Percentiles rank a stretch among this genome's conserved stretches.
These are phyloP conservation scores for Hippocampus mohnikei DNA, from an alignment of 2,113 vertebrate species.

Conservation along the genomic window DNA sequence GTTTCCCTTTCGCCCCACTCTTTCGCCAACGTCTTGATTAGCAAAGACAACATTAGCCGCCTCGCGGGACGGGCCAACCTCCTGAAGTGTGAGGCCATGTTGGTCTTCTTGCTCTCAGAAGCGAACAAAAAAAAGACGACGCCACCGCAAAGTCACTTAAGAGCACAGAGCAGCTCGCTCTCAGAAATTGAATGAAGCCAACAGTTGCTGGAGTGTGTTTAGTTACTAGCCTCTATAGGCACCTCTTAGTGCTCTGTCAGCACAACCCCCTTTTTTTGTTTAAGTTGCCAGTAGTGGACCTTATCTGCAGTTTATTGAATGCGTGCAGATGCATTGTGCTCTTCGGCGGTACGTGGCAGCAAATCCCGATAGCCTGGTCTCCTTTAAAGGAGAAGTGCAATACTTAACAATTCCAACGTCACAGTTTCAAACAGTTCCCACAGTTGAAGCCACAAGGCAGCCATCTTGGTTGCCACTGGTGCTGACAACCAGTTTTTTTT, in stretches of 20 bases:
- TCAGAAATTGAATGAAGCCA: background rate
- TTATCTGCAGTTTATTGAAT: constrained; percentile 50
- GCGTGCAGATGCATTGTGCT: constrained; percentile 35
- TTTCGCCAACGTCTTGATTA: constrained; percentile 50
- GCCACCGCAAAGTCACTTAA: constrained; percentile 1
- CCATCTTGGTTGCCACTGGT: too few species aligned
- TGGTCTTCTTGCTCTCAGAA: constrained; percentile 1
- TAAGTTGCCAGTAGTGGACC: constrained; percentile 37
- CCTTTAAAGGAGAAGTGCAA: constrained; percentile 17
- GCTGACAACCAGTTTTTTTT: too few species aligned
- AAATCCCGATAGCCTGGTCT: constrained; percentile 31
- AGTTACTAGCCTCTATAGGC: constrained; percentile 8
- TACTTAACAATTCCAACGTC: background rate
- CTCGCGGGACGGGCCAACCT: constrained; percentile 37
- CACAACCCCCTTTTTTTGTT: constrained; percentile 27
- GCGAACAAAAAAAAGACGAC: background rate
- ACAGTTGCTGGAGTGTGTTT: constrained; percentile 1
- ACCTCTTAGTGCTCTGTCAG: constrained; percentile 10
- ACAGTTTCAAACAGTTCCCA: background rate
- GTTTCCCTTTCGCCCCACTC: constrained; percentile 25
- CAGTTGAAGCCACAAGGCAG: too few species aligned
- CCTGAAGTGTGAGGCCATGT: constrained; percentile 21
- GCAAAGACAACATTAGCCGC: constrained; percentile 46
- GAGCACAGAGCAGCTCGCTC: background rate
- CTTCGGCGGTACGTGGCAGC: constrained; percentile 23